Percentiles rank a stretch among this genome's conserved stretches.
Evolutionary conservation across 2,113 vertebrate genomes (phyloP).

Genomic region (Bos taurus): ARS-UCD2.0 NC_037338.1:50012001-50012500

Average conservation of each 20-base stretch:
- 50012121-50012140: background rate
- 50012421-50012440: background rate
- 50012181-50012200: background rate
- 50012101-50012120: background rate
- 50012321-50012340: background rate
- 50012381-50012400: background rate
- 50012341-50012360: background rate
- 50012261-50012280: background rate
- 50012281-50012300: background rate
- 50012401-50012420: background rate
- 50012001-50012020: background rate
- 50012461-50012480: background rate
- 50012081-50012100: background rate
- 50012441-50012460: slow-evolving; percentile 9
- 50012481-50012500: background rate
- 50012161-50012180: background rate
- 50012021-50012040: background rate
- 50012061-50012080: background rate
- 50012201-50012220: slow-evolving; percentile 11
- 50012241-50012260: background rate
- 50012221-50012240: background rate
- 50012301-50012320: background rate
- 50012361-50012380: background rate
- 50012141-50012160: background rate
- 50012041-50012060: background rate